A percentile compares a stretch with the other conserved stretches of the same genome.
phyloP scores from a whole-genome alignment of 1,140 invertebrate species.

The Ceratosolen fusciceps region DNA sequence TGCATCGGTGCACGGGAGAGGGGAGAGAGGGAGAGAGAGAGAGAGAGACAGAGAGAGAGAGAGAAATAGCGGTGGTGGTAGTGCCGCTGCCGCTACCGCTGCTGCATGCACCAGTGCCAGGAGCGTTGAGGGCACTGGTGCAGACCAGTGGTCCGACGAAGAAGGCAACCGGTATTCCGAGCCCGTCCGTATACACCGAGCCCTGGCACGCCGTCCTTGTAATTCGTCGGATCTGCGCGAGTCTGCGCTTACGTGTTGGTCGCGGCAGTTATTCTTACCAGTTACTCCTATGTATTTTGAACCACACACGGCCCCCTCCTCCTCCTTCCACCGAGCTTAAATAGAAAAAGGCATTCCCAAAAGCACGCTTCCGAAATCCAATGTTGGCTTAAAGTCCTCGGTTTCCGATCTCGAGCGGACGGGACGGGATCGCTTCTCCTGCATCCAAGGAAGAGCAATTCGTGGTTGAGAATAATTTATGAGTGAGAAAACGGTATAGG shows the following conservation, averaged over 20 bases:
- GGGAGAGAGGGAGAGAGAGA: too few relatives aligned
- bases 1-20: too few relatives aligned
- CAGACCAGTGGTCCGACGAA: slow-evolving; percentile 67
- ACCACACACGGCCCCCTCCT: background rate
- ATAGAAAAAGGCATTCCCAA: background rate
- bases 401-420: background rate
- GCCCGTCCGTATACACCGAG: slow-evolving; percentile 39
- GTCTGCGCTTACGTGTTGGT: background rate
- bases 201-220: background rate
- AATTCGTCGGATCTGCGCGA: background rate
- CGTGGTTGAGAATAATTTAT: too few relatives aligned
- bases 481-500: too few relatives aligned
- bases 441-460: too few relatives aligned
- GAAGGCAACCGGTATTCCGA: slow-evolving; percentile 45
- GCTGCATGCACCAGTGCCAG: slow-evolving; percentile 16
- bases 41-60: too few relatives aligned
- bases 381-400: background rate
- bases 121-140: slow-evolving; percentile 59
- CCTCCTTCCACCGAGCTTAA: background rate
- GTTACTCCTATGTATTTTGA: background rate
- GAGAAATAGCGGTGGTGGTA: slow-evolving; percentile 8
- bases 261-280: background rate
- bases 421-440: too few relatives aligned
- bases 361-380: background rate
- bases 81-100: slow-evolving; percentile 34